Evolutionary conservation across 2,888 invertebrate species (phyloP), one percentile per base, ranked within the genome.

Genomic region (Metalampra italica): DNA sequence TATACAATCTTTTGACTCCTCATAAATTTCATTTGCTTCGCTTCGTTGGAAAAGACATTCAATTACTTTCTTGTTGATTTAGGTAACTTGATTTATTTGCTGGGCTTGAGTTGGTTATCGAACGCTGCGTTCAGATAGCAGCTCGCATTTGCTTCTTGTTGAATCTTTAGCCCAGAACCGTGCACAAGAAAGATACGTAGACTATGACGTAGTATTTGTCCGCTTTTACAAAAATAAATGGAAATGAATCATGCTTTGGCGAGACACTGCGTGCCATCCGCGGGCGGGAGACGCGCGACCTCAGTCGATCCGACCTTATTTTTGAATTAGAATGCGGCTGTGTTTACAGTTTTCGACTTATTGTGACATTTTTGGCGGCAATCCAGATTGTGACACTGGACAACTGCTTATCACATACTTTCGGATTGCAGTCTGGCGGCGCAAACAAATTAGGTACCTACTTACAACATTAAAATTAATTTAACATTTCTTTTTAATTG

Each of bases 301-400:
- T 64, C 59, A 64, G 50, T 36, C 59, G 56, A 62, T 64, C 59
- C 80, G 77, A 82, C 82, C 82, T 82, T 83, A 83, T 82, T 85
- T 79, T 83, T 72, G 73, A 78, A 78, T 79, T 76, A 83, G 80
- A 83, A 79, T 86, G 81, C 81, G 82, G 71, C 78, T 81, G 77
- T 84, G 83, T 86, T 86, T 85, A 86, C 82, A 83, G 83, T 80
- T 82, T 80, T 81, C 81, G 74, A 77, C 74, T 76, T 81, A 82
- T 84, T 83, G 81, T 82, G 81, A 78, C 78, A 84, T 76, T 79
- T 76, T 78, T 85, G 86, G 83, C 85, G 62, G 59, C 56, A 67
- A 69, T 80, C 84, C 83, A 84, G 75, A 73, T 75, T 71, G 76
- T 68, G 69, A 71, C 77, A 75, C 74, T 78, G 71, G 75, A 76